Base-by-base conservation (phyloP, 2,888 invertebrate genomes). In the Cryptus armator region DNA sequence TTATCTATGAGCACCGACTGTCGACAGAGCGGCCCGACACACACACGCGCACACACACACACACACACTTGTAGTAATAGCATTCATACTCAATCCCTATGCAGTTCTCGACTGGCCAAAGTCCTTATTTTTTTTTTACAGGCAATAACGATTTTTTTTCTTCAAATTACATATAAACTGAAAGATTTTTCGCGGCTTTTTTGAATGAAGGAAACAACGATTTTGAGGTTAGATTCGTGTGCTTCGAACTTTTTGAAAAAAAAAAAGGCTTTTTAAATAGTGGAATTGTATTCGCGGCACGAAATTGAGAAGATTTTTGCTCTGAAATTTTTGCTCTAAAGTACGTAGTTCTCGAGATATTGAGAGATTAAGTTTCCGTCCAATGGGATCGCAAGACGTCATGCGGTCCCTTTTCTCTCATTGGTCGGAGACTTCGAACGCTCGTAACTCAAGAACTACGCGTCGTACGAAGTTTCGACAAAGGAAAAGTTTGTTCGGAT, bases 61-160 rank as follows among this genome's bases (percentile, higher is more conserved):
- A 64, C 59, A n/a, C 66, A 56, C n/a, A 59, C 44, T 19, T 19
- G 70, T 16, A 12, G 62, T 37, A 76, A 75, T 56, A 44, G 66
- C 46, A 74, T 81, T 72, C 56, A 66, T 68, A 82, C 79, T 86
- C 83, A 86, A 76, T 86, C 83, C 77, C 74, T 74, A 67, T 64
- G 84, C 77, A 71, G 46, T 64, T 75, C 29, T 79, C 67, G 80
- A 75, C 79, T 78, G 83, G 78, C 78, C 83, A 79, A 37, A 48
- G 24, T 76, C 44, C 29, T 48, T 51, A 16, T 64, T 51, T 14
- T 6, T n/a, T 3, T 10, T 37, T 12, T 19, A 24, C 56, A 16
- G 24, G 29, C 59, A 59, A 59, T 59, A 24, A 59, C 59, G 19
- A 59, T 59, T 64, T 37, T 29, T n/a, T 16, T 5, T 37, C 3